Evolutionary conservation across 1,140 invertebrate species (phyloP).

Genomic region (Manduca sexta): DNA sequence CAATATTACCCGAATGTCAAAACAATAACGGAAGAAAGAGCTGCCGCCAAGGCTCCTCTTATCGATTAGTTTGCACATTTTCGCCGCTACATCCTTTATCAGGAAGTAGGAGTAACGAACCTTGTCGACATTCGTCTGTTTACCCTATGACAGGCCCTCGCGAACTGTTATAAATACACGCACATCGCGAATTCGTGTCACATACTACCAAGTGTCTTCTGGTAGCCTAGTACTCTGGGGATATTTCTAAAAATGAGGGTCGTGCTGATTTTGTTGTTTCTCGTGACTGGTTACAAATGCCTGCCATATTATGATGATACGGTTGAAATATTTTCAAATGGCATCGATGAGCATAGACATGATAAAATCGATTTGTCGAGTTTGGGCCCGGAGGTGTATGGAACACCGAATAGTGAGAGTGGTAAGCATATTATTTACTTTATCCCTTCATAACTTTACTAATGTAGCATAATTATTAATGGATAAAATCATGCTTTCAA

Average conservation of each 20-base stretch:
- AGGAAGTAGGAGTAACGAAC: constrained; percentile 51
- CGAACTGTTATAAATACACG: constrained; percentile 37
- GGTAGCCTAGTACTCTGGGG: constrained; percentile 32
- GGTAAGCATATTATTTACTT: constrained; percentile 50
- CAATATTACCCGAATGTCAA: constrained; percentile 9
- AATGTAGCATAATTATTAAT: too few relatives aligned
- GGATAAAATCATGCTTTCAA: too few relatives aligned
- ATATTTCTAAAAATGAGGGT: not conserved
- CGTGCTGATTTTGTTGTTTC: not conserved
- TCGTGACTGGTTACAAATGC: constrained; percentile 4
- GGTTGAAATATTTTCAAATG: constrained; percentile 9
- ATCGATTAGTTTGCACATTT: constrained; percentile 45
- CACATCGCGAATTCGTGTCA: constrained; percentile 16
- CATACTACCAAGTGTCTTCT: constrained; percentile 29
- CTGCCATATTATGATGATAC: constrained; percentile 22
- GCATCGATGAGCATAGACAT: constrained; percentile 26
- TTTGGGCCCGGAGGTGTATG: constrained; percentile 68
- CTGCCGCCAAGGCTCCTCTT: constrained; percentile 29
- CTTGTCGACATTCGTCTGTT: constrained; percentile 36
- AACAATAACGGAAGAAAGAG: constrained; percentile 21
- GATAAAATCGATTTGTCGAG: constrained; percentile 67
- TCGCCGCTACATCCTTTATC: constrained; percentile 37
- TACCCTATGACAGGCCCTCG: constrained; percentile 36
- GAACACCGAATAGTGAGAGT: constrained; percentile 68
- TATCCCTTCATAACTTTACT: too few relatives aligned